Percentiles rank a stretch among this genome's conserved stretches.
Conservation (phyloP, 2,113 vertebrate genomes). For the rat (Rattus norvegicus) region DNA sequence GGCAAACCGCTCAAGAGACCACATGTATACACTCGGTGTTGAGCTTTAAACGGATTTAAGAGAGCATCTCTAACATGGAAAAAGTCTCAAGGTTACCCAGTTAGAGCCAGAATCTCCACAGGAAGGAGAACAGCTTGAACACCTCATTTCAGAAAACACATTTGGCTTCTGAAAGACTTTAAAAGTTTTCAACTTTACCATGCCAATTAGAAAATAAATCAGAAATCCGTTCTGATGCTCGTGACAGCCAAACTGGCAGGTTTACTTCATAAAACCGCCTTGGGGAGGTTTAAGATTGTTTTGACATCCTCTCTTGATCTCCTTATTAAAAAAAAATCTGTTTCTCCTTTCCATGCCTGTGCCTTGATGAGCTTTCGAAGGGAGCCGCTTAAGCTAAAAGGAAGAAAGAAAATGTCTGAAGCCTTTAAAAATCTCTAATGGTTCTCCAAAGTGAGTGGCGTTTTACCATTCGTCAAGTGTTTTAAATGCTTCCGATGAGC, state of each 20-base stretch:
- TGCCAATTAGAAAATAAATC: slow-evolving; percentile 15
- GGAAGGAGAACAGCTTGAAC: slow-evolving; percentile 42
- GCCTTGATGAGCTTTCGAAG: slow-evolving; percentile 73
- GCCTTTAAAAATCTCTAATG: slow-evolving; percentile 71
- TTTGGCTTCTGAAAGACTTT: slow-evolving; percentile 47
- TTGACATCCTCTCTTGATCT: slow-evolving; percentile 76
- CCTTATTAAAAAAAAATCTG: slow-evolving; percentile 17
- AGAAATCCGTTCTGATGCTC: not conserved
- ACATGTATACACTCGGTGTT: not conserved
- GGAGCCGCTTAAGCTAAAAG: slow-evolving; percentile 69
- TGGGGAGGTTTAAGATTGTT: slow-evolving; percentile 71
- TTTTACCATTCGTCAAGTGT: slow-evolving; percentile 72
- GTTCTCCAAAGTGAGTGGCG: slow-evolving; percentile 70
- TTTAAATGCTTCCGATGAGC: slow-evolving; percentile 77
- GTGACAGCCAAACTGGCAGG: slow-evolving; percentile 66
- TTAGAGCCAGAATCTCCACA: slow-evolving; percentile 16
- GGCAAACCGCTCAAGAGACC: not conserved
- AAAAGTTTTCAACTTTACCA: slow-evolving; percentile 15
- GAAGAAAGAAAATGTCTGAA: slow-evolving; percentile 16
- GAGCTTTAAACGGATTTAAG: not conserved
- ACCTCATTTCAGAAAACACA: slow-evolving; percentile 4
- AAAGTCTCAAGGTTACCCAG: not conserved
- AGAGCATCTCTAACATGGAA: not conserved
- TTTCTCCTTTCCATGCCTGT: slow-evolving; percentile 44
- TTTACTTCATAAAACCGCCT: slow-evolving; percentile 71